Conservation (phyloP, 2,113 vertebrate species). For the Dromaius novaehollandiae region DNA sequence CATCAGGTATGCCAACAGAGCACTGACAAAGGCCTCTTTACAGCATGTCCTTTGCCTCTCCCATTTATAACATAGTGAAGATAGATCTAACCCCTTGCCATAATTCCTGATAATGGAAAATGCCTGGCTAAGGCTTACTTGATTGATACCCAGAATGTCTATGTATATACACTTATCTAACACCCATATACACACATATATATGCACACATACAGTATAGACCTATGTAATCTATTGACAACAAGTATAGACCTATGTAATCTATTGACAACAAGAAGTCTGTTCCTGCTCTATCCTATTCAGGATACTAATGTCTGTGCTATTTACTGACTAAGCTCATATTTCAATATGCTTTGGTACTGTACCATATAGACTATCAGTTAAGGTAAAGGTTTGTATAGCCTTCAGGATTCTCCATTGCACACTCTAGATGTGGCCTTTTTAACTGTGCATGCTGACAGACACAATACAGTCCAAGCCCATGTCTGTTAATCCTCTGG, state of each 20-base stretch:
- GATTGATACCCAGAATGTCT: background rate
- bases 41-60: fast-evolving
- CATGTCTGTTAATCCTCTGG: background rate
- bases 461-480: background rate
- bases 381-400: background rate
- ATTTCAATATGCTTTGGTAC: background rate
- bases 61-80: background rate
- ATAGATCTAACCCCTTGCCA: background rate
- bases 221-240: background rate
- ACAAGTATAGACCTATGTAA: no score
- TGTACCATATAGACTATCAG: fast-evolving
- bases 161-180: background rate
- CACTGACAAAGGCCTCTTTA: background rate
- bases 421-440: background rate
- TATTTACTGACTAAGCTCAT: background rate
- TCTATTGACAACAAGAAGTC: no score
- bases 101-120: background rate
- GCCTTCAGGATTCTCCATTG: background rate
- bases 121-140: background rate
- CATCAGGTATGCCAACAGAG: fast-evolving
- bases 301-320: background rate
- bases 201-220: background rate
- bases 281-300: background rate
- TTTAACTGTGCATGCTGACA: background rate
- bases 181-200: fast-evolving